Evolutionary conservation across 2,888 invertebrate species (phyloP).

Genomic region (Allolobophora icterica): DNA sequence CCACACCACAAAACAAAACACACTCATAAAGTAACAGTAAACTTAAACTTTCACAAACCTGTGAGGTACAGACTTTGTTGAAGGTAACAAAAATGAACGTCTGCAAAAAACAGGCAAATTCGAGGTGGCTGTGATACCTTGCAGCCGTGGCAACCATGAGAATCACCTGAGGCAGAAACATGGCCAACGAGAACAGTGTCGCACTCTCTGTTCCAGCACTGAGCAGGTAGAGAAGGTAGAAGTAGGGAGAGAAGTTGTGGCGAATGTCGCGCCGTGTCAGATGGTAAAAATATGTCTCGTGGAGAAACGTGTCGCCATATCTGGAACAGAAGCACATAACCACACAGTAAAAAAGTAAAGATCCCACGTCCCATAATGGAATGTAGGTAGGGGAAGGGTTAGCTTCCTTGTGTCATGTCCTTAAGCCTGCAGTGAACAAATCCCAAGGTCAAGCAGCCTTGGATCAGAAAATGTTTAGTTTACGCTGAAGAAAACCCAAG

Average conservation of each 20-base stretch:
- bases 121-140: conserved; percentile 70
- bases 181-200: conserved; percentile 54
- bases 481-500: background rate
- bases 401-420: no score
- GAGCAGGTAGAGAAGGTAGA: conserved; percentile 84
- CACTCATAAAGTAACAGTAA: background rate
- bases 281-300: conserved; percentile 92
- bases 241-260: conserved; percentile 96
- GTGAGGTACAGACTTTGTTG: conserved; percentile 95
- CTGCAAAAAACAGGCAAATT: conserved; percentile 83
- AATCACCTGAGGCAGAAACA: conserved; percentile 68
- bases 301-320: conserved; percentile 86
- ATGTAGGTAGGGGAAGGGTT: no score
- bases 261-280: conserved; percentile 82
- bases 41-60: conserved; percentile 64
- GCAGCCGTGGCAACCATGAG: conserved; percentile 53
- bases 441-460: no score
- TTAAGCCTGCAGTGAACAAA: no score
- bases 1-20: no score
- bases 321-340: conserved; percentile 58
- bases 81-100: conserved; percentile 88
- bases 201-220: background rate
- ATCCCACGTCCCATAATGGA: no score
- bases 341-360: background rate
- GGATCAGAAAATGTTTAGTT: background rate